Conservation (phyloP, 2,113 vertebrate species). For the Oenanthe melanoleuca region DNA sequence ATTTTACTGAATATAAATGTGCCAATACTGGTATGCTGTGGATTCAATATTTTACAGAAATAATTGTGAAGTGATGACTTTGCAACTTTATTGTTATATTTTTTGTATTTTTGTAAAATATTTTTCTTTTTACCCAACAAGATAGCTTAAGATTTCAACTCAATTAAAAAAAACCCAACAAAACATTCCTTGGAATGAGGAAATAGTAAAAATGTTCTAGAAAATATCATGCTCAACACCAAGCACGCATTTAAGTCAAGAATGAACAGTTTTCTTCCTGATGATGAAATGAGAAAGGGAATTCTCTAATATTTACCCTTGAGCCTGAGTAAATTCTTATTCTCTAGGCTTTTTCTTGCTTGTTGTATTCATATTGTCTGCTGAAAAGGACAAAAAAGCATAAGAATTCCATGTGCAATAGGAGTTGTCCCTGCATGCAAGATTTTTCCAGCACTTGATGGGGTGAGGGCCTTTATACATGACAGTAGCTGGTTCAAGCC, state of each 20-base stretch:
- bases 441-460: background rate
- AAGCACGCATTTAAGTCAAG: background rate
- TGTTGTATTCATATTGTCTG: background rate
- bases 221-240: background rate
- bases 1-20: background rate
- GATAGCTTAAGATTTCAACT: background rate
- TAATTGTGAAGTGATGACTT: background rate
- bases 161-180: background rate
- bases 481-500: background rate
- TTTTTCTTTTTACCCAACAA: background rate
- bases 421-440: background rate
- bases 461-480: background rate
- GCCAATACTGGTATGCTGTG: fast-evolving
- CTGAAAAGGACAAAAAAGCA: background rate
- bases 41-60: background rate
- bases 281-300: background rate
- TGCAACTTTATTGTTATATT: background rate
- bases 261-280: background rate
- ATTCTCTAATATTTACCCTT: background rate
- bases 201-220: background rate
- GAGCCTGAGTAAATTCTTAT: background rate
- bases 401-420: background rate
- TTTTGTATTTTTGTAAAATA: background rate
- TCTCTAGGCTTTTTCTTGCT: background rate
- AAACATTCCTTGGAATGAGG: background rate